Base-by-base conservation (phyloP, 2,888 invertebrate species). In the Neoaliturus tenellus region DNA sequence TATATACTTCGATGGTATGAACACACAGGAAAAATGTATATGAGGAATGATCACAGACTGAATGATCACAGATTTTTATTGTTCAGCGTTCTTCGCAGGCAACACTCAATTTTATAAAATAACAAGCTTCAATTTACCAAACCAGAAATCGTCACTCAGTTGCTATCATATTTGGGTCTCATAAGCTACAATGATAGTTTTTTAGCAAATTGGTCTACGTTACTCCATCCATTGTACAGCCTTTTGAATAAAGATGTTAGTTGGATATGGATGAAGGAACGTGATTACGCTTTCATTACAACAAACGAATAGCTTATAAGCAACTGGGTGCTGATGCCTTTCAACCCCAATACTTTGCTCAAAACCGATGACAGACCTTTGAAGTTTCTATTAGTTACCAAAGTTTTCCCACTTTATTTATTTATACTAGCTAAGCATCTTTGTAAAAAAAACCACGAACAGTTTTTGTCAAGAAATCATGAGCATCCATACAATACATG, bases 351-450 rank as follows among this genome's bases (percentile, higher is more conserved):
- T 5, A 92, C 92, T 86, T 89, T 88, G 17, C 85, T 89, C 41
- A 85, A 88, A 0, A 89, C 87, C 2, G 89, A 89, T 81, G 88
- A 89, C 73, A 88, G 89, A 83, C 90, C 91, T 0, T 85, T 92
- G 31, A 88, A 89, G 80, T 87, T 86, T 12, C 88, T 89, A 62
- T 89, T 89, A 81, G 86, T 85, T 33, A 87, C 86, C 31, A 80
- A 35, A 35, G 67, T 35, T 48, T 83, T 6, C 83, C 80, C 0
- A 62, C 58, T n/a, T 51, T 80, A 20, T 69, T n/a, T n/a, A n/a
- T n/a, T n/a, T n/a, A n/a, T n/a, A n/a, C n/a, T n/a, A n/a, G n/a
- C n/a, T n/a, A n/a, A n/a, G n/a, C n/a, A n/a, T n/a, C n/a, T n/a
- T n/a, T n/a, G n/a, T n/a, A n/a, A n/a, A n/a, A n/a, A n/a, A n/a